Evolutionary conservation across 2,888 invertebrate genomes (phyloP).

Genomic region (Cheilosia vulpina): DNA sequence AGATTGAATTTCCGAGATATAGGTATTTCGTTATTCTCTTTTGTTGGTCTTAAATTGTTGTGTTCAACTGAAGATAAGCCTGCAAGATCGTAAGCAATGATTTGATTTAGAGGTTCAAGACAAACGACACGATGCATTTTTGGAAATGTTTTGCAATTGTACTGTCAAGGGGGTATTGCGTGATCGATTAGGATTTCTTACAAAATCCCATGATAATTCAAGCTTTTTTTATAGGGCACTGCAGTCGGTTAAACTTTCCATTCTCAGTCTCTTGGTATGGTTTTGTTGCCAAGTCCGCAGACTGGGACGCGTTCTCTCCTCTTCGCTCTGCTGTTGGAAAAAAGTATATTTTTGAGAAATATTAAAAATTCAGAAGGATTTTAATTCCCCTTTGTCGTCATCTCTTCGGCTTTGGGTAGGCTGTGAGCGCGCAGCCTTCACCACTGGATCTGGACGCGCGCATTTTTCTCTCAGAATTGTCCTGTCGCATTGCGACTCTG

Average conservation of each 20-base stretch:
- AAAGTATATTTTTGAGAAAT: constrained; percentile 58
- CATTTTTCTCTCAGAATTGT: constrained; percentile 83
- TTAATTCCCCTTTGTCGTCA: constrained; percentile 26
- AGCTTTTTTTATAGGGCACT: constrained; percentile 12
- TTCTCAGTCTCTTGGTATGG: constrained; percentile 4
- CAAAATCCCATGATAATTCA: background rate
- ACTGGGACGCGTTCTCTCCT: background rate
- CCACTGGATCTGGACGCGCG: constrained; percentile 52
- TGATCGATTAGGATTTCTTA: constrained; percentile 11
- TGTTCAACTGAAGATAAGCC: constrained; percentile 9
- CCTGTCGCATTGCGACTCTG: constrained; percentile 78
- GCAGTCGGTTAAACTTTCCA: background rate
- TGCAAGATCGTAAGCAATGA: constrained; percentile 29
- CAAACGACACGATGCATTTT: constrained; percentile 41
- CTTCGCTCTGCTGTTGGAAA: background rate
- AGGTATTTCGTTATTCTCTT: constrained; percentile 8
- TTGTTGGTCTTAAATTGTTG: background rate
- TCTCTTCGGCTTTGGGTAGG: constrained; percentile 34
- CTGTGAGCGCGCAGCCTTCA: constrained; percentile 11
- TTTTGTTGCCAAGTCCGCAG: constrained; percentile 26
- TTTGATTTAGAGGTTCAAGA: constrained; percentile 41
- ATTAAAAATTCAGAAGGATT: constrained; percentile 74
- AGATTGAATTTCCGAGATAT: constrained; percentile 64
- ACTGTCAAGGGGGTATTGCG: constrained; percentile 1
- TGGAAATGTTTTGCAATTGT: constrained; percentile 29